Percentiles rank a stretch among this genome's conserved stretches.
These are phyloP conservation scores for Anagyrus pseudococci DNA, from an alignment of 2,888 invertebrate species.

Conservation along the genomic window DNA sequence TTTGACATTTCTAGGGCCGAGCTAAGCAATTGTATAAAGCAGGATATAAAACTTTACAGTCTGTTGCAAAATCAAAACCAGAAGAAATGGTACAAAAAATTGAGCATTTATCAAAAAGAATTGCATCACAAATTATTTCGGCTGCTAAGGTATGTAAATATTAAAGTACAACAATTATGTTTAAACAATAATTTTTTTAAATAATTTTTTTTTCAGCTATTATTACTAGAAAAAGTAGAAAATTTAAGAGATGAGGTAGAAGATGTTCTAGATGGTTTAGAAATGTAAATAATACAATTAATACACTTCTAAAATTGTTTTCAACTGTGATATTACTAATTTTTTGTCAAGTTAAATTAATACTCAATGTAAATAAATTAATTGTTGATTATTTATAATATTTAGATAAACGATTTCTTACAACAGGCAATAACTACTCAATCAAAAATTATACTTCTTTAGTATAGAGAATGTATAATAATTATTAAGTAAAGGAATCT, in stretches of 20 bases:
- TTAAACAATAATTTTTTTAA: conserved; percentile 20
- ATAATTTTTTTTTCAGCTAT: conserved; percentile 68
- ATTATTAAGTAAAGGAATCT: no score
- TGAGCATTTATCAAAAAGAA: conserved; percentile 74
- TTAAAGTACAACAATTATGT: conserved; percentile 1
- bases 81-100: conserved; percentile 70
- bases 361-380: conserved; percentile 5
- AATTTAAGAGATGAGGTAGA: conserved; percentile 85
- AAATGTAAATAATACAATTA: conserved; percentile 32
- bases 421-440: neutral
- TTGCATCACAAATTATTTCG: conserved; percentile 82
- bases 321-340: conserved; percentile 29
- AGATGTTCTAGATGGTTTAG: conserved; percentile 70
- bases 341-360: neutral
- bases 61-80: conserved; percentile 76
- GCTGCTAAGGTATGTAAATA: conserved; percentile 77
- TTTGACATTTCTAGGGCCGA: conserved; percentile 68
- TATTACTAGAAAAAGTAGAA: conserved; percentile 85
- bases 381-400: conserved; percentile 6
- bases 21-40: conserved; percentile 84
- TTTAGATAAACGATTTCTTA: neutral
- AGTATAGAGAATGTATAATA: no score
- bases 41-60: conserved; percentile 80
- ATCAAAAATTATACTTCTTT: conserved; percentile 1
- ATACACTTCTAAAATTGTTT: conserved; percentile 4